These are phyloP conservation scores for Pelodiscus sinensis DNA, from an alignment of 2,113 vertebrate species.

Conservation along the genomic window DNA sequence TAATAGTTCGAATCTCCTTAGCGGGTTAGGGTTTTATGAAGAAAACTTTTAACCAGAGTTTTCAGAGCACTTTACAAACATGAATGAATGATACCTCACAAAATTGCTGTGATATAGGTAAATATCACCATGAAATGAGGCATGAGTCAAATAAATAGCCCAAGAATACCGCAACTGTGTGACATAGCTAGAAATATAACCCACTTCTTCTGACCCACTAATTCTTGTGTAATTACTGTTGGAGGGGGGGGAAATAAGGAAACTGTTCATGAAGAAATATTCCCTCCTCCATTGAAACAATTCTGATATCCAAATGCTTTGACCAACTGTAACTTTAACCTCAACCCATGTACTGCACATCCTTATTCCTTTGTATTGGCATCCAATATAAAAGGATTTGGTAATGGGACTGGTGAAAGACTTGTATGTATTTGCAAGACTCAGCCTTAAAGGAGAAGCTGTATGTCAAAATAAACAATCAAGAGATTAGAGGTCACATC, in stretches of 20 bases:
- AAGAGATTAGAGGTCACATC: constrained; percentile 38
- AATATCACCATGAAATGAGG: constrained; percentile 1
- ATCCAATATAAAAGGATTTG: constrained; percentile 58
- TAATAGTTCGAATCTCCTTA: background rate
- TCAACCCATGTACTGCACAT: constrained; percentile 37
- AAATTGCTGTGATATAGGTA: background rate
- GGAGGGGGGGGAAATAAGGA: constrained; percentile 43
- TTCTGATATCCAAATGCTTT: constrained; percentile 41
- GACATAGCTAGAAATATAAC: constrained; percentile 44
- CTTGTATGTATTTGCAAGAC: constrained; percentile 57
- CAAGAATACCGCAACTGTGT: constrained; percentile 30
- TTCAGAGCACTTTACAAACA: background rate
- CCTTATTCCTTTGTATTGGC: constrained; percentile 62
- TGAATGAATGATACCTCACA: background rate
- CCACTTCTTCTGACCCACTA: constrained; percentile 52
- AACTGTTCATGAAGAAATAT: constrained; percentile 54
- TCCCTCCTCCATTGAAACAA: constrained; percentile 27
- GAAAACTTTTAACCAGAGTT: background rate
- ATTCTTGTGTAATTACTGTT: constrained; percentile 61
- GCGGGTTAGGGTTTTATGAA: no score
- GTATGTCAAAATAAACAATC: constrained; percentile 36
- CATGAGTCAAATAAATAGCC: background rate
- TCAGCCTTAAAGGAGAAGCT: constrained; percentile 62
- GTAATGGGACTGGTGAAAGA: constrained; percentile 42
- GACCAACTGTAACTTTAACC: constrained; percentile 63